A percentile compares a stretch with the other conserved stretches of the same genome.
Evolutionary conservation across 1,140 invertebrate genomes (phyloP).

Genomic region (Sinonovacula constricta): DNA sequence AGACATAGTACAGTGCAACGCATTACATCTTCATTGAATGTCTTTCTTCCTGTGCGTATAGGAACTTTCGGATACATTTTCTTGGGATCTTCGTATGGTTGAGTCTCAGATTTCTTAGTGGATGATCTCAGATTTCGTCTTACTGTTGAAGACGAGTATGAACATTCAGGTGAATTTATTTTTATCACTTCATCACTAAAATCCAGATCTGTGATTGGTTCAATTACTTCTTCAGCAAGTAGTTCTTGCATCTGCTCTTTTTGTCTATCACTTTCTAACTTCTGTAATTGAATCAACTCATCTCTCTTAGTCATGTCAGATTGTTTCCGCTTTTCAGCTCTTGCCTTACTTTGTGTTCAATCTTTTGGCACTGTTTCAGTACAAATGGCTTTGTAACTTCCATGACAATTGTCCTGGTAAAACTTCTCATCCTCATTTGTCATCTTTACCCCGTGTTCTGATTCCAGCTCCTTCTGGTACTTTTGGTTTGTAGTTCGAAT

Average conservation of each 20-base stretch:
- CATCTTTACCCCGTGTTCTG: too few relatives aligned
- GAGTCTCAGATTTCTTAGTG: too few relatives aligned
- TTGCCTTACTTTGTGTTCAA: background rate
- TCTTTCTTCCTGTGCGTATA: too few relatives aligned
- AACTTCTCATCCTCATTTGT: too few relatives aligned
- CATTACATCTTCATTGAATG: background rate
- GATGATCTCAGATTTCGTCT: too few relatives aligned
- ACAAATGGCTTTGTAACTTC: background rate
- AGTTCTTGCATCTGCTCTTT: too few relatives aligned
- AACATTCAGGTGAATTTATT: background rate
- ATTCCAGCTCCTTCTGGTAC: too few relatives aligned
- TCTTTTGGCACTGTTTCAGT: background rate
- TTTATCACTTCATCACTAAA: too few relatives aligned
- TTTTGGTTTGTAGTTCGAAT: too few relatives aligned
- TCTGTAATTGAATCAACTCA: too few relatives aligned
- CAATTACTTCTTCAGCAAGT: background rate
- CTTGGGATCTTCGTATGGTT: background rate
- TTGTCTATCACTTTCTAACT: too few relatives aligned
- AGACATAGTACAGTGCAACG: background rate
- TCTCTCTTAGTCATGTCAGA: background rate
- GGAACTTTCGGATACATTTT: background rate
- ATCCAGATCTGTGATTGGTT: slow-evolving; percentile 2
- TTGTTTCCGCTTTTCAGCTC: slow-evolving; percentile 1
- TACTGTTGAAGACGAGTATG: too few relatives aligned
- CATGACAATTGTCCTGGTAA: background rate